These are phyloP conservation scores for Xestoiulus laeticollis DNA, from an alignment of 2,888 invertebrate genomes.

Conservation along the genomic window DNA sequence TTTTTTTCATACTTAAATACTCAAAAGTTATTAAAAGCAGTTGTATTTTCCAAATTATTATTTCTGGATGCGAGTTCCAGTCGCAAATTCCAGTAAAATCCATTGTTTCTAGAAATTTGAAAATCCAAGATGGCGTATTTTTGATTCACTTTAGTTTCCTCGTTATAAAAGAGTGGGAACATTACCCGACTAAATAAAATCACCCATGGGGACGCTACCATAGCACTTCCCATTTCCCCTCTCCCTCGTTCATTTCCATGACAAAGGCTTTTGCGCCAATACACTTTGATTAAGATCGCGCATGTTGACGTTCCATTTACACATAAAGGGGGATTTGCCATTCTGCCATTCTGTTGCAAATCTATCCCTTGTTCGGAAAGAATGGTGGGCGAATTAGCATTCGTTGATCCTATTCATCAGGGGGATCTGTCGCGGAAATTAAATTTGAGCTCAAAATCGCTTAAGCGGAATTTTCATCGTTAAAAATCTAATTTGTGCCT, in stretches of 20 bases:
- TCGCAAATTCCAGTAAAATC: not conserved
- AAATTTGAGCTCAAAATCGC: not conserved
- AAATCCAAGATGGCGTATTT: not conserved
- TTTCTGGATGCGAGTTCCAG: no score
- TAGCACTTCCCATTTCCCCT: not conserved
- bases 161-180: not conserved
- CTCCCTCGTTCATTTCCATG: not conserved
- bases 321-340: not conserved
- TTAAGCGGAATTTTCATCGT: not conserved
- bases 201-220: not conserved
- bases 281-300: slow-evolving; percentile 1
- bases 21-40: no score
- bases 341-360: not conserved
- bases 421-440: not conserved
- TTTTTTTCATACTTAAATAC: no score
- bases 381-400: not conserved
- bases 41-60: no score
- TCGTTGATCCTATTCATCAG: not conserved
- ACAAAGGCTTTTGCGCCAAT: not conserved
- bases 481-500: not conserved
- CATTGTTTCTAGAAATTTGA: not conserved
- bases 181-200: not conserved
- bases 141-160: not conserved
- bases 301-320: not conserved
- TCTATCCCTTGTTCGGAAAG: not conserved